These are phyloP conservation scores for Mythimna pallens DNA, from an alignment of 2,888 invertebrate species.

Conservation along the genomic window DNA sequence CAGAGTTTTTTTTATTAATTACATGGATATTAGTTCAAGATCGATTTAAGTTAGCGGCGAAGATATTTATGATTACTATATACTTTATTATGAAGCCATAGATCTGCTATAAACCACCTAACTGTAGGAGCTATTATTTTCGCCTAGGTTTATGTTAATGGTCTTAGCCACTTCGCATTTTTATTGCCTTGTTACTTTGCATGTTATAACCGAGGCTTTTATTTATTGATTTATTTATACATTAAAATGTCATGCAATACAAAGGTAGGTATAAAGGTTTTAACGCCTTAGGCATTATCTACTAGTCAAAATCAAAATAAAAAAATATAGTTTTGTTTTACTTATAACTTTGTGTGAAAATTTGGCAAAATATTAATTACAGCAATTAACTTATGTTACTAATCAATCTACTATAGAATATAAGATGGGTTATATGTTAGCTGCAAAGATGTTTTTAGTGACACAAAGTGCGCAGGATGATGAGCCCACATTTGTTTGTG, in stretches of 20 bases:
- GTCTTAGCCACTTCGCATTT: slow-evolving; percentile 10
- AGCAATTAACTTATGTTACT: not conserved
- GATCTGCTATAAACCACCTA: slow-evolving; percentile 50
- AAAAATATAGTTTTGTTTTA: no score
- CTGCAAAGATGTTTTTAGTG: no score
- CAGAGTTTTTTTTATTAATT: slow-evolving; percentile 7
- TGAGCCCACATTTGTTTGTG: no score
- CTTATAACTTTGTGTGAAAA: not conserved
- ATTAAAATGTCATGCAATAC: no score
- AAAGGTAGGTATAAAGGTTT: no score
- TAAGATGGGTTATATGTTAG: no score
- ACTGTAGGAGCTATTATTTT: slow-evolving; percentile 49
- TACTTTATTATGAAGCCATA: slow-evolving; percentile 51
- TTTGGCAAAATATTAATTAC: not conserved
- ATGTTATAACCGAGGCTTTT: not conserved
- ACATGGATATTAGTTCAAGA: slow-evolving; percentile 34
- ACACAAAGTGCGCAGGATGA: no score
- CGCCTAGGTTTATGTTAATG: slow-evolving; percentile 25
- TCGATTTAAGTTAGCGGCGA: slow-evolving; percentile 32
- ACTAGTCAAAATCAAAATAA: no score
- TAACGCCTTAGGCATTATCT: not conserved
- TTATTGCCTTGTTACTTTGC: slow-evolving; percentile 28
- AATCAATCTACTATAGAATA: not conserved
- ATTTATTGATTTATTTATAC: not conserved
- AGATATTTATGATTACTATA: slow-evolving; percentile 38